phyloP scores from a whole-genome alignment of 2,888 invertebrate species.

The Polyommatus iphigenia region DNA sequence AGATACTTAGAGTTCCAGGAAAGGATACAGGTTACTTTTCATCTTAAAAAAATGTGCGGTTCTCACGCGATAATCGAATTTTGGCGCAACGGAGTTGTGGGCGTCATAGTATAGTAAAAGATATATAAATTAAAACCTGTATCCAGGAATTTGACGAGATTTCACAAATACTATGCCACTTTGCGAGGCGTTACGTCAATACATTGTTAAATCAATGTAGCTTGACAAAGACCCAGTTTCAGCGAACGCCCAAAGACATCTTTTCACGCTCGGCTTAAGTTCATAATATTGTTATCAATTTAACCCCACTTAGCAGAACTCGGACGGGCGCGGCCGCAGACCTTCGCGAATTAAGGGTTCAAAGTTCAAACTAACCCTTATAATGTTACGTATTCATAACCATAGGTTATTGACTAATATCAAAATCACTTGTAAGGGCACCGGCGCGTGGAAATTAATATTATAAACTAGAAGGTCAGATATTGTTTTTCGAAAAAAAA shows the following conservation, averaged over 20 bases:
- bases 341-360: slow-evolving; percentile 18
- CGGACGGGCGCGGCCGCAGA: slow-evolving; percentile 9
- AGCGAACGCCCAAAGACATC: neutral
- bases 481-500: neutral
- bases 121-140: too few relatives aligned
- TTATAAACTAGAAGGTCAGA: neutral
- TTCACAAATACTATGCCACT: too few relatives aligned
- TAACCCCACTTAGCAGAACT: slow-evolving; percentile 25
- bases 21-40: too few relatives aligned
- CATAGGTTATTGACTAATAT: slow-evolving; percentile 7
- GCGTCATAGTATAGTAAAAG: too few relatives aligned
- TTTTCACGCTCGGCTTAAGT: neutral
- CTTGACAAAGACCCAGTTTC: neutral
- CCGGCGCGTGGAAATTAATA: neutral
- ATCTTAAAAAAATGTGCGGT: too few relatives aligned
- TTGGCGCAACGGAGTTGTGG: too few relatives aligned
- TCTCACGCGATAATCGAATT: too few relatives aligned
- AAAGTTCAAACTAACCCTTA: slow-evolving; percentile 27
- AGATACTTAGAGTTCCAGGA: too few relatives aligned
- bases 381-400: slow-evolving; percentile 28
- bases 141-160: too few relatives aligned
- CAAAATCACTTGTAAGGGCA: neutral
- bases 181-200: neutral
- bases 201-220: neutral
- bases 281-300: slow-evolving; percentile 24